phyloP scores from a whole-genome alignment of 2,113 vertebrate species.

The Pungitius pungitius region DNA sequence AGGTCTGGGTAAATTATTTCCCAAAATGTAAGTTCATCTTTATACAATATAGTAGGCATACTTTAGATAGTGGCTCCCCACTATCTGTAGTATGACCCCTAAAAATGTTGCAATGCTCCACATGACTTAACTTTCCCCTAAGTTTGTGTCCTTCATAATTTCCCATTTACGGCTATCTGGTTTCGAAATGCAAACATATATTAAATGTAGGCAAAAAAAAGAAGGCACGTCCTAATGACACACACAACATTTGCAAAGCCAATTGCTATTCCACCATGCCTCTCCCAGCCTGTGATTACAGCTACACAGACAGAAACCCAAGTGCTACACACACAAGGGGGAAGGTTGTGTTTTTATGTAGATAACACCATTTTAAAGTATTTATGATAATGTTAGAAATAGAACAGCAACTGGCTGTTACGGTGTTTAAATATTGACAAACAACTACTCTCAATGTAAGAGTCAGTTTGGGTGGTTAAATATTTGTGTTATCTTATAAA shows the following conservation, averaged over 20 bases:
- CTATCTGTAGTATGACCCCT: background rate
- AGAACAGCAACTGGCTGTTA: too few relatives aligned
- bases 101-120: background rate
- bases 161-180: background rate
- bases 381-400: background rate
- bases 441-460: background rate
- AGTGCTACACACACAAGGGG: background rate
- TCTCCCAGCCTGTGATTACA: background rate
- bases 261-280: background rate
- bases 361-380: background rate
- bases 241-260: background rate
- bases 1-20: conserved; percentile 10
- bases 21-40: conserved; percentile 1
- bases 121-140: background rate
- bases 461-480: background rate
- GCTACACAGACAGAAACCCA: background rate
- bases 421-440: background rate
- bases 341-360: background rate
- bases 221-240: background rate
- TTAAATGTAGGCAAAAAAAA: background rate
- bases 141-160: background rate
- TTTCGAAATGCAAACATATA: conserved; percentile 2
- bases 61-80: background rate
- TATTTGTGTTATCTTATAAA: background rate
- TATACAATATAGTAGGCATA: background rate